phyloP scores from a whole-genome alignment of 2,113 vertebrate genomes.

The Petromus typicus region DNA sequence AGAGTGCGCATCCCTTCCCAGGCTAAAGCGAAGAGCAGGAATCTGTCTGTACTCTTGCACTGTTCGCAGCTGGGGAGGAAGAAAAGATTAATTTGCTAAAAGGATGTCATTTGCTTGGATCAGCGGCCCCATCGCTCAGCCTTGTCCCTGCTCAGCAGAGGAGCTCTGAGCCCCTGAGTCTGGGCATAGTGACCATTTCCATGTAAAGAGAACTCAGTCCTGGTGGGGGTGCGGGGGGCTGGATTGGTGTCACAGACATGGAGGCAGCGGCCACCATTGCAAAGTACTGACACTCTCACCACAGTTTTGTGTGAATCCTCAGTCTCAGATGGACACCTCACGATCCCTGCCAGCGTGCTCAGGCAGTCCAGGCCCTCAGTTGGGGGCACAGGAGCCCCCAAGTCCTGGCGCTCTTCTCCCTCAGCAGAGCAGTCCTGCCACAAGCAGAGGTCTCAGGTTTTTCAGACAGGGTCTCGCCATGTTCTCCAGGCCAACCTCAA shows the following conservation, averaged over 20 bases:
- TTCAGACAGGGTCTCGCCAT: not conserved
- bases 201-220: not conserved
- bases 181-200: not conserved
- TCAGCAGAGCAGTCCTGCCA: not conserved
- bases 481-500: not conserved
- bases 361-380: not conserved
- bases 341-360: not conserved
- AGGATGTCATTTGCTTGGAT: not conserved
- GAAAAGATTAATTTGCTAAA: not conserved
- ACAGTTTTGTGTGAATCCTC: not conserved
- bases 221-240: not conserved
- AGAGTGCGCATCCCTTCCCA: not conserved
- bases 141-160: not conserved
- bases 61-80: too few species aligned
- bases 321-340: not conserved
- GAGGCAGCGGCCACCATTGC: rapidly evolving
- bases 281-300: not conserved
- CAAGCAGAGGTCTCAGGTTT: conserved; percentile 52
- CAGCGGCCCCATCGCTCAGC: not conserved
- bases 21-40: too few species aligned
- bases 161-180: not conserved
- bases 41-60: too few species aligned
- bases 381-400: rapidly evolving
- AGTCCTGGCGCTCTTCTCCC: not conserved
- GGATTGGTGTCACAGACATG: rapidly evolving